These are phyloP conservation scores for Trichonephila clavipes DNA, from an alignment of 1,140 invertebrate species.

Conservation along the genomic window DNA sequence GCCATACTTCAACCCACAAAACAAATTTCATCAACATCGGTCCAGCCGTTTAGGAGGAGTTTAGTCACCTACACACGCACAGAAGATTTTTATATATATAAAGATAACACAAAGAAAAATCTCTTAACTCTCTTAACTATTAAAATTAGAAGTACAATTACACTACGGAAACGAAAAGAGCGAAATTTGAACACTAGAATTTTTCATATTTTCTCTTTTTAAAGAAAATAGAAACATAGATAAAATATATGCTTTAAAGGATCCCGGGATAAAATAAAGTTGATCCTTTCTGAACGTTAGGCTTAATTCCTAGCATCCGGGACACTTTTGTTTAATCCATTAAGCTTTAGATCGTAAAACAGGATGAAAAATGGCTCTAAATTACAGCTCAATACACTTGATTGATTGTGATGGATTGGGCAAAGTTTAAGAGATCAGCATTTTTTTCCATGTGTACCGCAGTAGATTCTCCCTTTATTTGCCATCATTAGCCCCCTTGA, in stretches of 20 bases:
- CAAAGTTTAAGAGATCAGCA: constrained; percentile 61
- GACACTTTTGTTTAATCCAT: constrained; percentile 50
- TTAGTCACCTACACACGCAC: too few relatives aligned
- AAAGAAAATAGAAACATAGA: neutral
- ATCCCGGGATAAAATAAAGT: constrained; percentile 7
- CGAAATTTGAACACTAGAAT: too few relatives aligned
- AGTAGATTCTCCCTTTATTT: neutral
- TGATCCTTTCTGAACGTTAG: constrained; percentile 5
- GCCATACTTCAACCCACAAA: too few relatives aligned
- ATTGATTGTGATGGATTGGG: constrained; percentile 63
- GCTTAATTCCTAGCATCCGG: constrained; percentile 42
- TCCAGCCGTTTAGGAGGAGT: too few relatives aligned
- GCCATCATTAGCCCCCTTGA: neutral
- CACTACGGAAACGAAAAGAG: too few relatives aligned
- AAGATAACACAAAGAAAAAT: too few relatives aligned
- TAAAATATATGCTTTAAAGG: neutral
- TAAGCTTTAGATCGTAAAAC: constrained; percentile 33
- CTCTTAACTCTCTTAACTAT: too few relatives aligned
- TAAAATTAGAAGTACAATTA: too few relatives aligned
- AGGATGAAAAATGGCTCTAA: constrained; percentile 46
- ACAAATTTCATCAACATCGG: too few relatives aligned
- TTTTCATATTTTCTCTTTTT: too few relatives aligned
- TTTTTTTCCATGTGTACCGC: constrained; percentile 6
- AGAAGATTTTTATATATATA: too few relatives aligned
- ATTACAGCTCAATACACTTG: constrained; percentile 63